phyloP scores from a whole-genome alignment of 2,888 invertebrate species.

The Emmelina monodactyla region DNA sequence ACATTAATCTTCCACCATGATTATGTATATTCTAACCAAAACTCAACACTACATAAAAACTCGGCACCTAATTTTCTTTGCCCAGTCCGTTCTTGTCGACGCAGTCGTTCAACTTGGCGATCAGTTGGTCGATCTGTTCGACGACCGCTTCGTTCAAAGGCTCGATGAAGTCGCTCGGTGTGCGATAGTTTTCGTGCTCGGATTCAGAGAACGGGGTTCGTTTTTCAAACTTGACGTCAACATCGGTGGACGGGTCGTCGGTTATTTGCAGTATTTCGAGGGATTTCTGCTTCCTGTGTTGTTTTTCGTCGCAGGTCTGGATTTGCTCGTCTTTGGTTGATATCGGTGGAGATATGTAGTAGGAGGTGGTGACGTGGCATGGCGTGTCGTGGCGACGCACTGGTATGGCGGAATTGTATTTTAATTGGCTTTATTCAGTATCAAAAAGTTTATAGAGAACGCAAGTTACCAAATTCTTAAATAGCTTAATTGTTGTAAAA shows the following conservation, averaged over 20 bases:
- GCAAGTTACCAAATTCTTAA: too few species aligned
- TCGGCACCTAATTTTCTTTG: conserved; percentile 1
- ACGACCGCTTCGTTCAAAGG: conserved; percentile 41
- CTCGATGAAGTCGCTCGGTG: conserved; percentile 45
- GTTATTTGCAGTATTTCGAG: conserved; percentile 41
- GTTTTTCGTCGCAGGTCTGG: conserved; percentile 24
- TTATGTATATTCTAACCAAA: too few species aligned
- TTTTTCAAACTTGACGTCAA: conserved; percentile 46
- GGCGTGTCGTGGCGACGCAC: neutral
- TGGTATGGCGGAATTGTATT: neutral
- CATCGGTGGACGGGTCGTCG: conserved; percentile 23
- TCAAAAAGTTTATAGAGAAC: too few species aligned
- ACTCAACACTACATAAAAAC: conserved; percentile 7
- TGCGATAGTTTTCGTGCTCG: conserved; percentile 40
- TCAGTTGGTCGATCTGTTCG: conserved; percentile 50
- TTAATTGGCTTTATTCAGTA: too few species aligned
- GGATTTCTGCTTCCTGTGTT: conserved; percentile 22
- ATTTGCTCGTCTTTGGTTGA: conserved; percentile 32
- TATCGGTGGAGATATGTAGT: too few species aligned
- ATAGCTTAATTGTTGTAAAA: too few species aligned
- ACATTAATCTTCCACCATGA: too few species aligned
- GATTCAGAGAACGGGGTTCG: conserved; percentile 32
- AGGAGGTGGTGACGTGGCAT: neutral
- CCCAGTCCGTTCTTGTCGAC: neutral
- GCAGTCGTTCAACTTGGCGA: conserved; percentile 38